Conservation (phyloP, 1,140 invertebrate species). For the Stegodyphus mimosarum region DNA sequence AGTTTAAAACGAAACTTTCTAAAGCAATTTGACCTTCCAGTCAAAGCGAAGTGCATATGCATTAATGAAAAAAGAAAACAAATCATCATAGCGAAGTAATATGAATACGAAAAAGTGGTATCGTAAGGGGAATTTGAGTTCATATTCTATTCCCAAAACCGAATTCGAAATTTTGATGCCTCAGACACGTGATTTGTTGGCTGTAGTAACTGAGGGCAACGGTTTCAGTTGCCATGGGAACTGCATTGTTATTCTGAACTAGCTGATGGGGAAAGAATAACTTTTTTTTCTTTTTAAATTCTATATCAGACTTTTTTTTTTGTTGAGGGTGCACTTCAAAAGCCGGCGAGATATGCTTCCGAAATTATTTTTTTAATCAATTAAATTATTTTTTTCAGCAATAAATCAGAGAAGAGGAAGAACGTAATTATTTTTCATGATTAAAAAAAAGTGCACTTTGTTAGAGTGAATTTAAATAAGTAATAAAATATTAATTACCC, state of each 20-base stretch:
- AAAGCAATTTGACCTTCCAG: not conserved
- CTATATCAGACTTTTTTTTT: no score
- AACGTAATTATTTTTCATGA: no score
- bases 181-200: slow-evolving; percentile 35
- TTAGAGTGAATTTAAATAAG: no score
- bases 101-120: slow-evolving; percentile 11
- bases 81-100: not conserved
- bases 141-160: slow-evolving; percentile 11
- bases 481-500: no score
- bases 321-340: no score
- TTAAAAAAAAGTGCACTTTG: no score
- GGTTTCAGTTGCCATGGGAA: slow-evolving; percentile 28
- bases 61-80: slow-evolving; percentile 12
- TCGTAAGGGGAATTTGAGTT: slow-evolving; percentile 5
- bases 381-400: no score
- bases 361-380: no score
- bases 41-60: slow-evolving; percentile 1
- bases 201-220: slow-evolving; percentile 39
- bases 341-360: no score
- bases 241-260: slow-evolving; percentile 24
- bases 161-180: slow-evolving; percentile 32
- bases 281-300: no score
- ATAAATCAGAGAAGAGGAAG: no score
- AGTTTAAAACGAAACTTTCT: no score
- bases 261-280: not conserved